A percentile compares a stretch with the other conserved stretches of the same genome.
Evolutionary conservation across 2,888 invertebrate species (phyloP).

Genomic region (Unio delphinus): DNA sequence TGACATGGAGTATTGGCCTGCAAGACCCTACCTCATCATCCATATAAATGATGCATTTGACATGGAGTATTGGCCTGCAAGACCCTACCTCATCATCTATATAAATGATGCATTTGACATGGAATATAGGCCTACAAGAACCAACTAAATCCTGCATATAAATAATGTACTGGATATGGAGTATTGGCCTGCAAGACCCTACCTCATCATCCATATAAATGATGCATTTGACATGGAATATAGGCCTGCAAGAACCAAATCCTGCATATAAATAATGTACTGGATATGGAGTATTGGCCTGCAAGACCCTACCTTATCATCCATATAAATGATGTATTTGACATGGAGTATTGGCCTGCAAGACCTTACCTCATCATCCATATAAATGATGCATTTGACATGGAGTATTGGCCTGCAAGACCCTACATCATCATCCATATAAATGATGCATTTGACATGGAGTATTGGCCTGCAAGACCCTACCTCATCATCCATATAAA

Average conservation of each 20-base stretch:
- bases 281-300: background rate
- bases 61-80: background rate
- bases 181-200: constrained; percentile 39
- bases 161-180: background rate
- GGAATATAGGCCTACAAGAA: too few relatives aligned
- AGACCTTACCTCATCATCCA: constrained; percentile 86
- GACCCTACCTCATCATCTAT: constrained; percentile 88
- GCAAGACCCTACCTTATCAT: constrained; percentile 84
- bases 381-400: too few relatives aligned
- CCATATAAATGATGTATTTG: constrained; percentile 72
- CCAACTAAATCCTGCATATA: constrained; percentile 75
- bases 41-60: background rate
- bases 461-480: too few relatives aligned
- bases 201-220: constrained; percentile 86
- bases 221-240: background rate
- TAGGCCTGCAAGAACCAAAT: constrained; percentile 57
- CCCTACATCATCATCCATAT: too few relatives aligned
- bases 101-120: background rate
- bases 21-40: too few relatives aligned
- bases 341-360: background rate
- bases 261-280: too few relatives aligned
- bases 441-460: too few relatives aligned
- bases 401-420: too few relatives aligned
- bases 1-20: too few relatives aligned
- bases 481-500: too few relatives aligned